Conservation (phyloP, 1,140 invertebrate genomes). For the Sycophaga agraensis region DNA sequence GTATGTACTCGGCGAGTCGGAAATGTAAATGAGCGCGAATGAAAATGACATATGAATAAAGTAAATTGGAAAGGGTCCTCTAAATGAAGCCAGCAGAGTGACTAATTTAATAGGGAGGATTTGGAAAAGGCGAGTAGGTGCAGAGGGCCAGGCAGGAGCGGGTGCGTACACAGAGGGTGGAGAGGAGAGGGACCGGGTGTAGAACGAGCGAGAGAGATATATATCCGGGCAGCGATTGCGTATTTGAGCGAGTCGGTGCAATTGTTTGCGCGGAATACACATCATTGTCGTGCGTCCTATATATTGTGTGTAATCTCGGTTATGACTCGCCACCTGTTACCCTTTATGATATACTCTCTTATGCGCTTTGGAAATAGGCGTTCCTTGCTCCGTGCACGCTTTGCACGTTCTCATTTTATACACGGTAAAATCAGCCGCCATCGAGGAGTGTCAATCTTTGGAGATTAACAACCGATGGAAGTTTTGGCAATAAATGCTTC, state of each 20-base stretch:
- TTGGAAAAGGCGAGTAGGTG: not conserved
- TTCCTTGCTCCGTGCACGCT: conserved; percentile 6
- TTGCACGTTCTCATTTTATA: not conserved
- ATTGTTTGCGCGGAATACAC: conserved; percentile 39
- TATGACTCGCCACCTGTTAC: conserved; percentile 45
- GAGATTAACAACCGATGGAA: no score
- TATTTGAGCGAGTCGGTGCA: conserved; percentile 26
- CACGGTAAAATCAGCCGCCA: no score
- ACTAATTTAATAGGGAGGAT: not conserved
- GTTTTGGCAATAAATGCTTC: no score
- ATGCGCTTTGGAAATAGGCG: not conserved
- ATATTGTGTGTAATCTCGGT: conserved; percentile 27
- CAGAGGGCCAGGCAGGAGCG: not conserved
- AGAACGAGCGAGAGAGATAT: not conserved
- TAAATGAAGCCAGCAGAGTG: not conserved
- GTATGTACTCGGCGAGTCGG: no score
- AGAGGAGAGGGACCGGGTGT: not conserved
- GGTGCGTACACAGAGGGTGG: not conserved
- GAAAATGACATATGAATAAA: no score
- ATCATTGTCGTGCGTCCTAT: conserved; percentile 15
- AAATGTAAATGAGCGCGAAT: no score
- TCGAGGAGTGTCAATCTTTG: no score
- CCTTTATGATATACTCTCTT: conserved; percentile 12
- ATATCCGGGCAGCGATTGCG: conserved; percentile 31
- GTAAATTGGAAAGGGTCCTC: no score